A percentile compares a stretch with the other conserved stretches of the same genome.
Conservation (phyloP, 2,113 vertebrate species). For the Actenoides hombroni region DNA sequence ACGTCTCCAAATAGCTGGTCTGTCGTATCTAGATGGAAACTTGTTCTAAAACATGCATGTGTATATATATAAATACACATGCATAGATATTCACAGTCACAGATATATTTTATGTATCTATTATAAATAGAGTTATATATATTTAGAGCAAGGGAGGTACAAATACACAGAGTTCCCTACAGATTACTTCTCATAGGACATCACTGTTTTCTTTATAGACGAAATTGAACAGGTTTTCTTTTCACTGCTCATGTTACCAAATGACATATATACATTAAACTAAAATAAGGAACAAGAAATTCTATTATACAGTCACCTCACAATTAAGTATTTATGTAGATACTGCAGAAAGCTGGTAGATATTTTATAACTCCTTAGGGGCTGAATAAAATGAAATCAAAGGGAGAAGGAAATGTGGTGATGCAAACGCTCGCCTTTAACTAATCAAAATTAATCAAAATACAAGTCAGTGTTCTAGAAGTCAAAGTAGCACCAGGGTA, state of each 20-base stretch:
- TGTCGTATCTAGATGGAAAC: neutral
- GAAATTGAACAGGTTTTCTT: neutral
- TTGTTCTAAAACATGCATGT: neutral
- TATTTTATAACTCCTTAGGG: neutral
- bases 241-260: neutral
- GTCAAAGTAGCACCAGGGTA: neutral
- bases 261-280: neutral
- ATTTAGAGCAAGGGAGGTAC: neutral
- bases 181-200: neutral
- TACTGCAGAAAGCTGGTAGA: neutral
- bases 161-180: neutral
- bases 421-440: neutral
- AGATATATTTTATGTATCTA: neutral
- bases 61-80: neutral
- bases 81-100: neutral
- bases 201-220: neutral
- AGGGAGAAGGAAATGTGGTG: slow-evolving; percentile 11
- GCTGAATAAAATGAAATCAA: slow-evolving; percentile 34
- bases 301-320: neutral
- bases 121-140: neutral
- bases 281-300: neutral
- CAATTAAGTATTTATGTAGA: slow-evolving; percentile 31
- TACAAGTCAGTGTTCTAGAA: neutral
- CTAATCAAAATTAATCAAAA: slow-evolving; percentile 27
- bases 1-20: neutral